Percentiles rank a stretch among this genome's conserved stretches.
Conservation (phyloP, 2,113 vertebrate species). For the Pseudolaguvia tuberculata region DNA sequence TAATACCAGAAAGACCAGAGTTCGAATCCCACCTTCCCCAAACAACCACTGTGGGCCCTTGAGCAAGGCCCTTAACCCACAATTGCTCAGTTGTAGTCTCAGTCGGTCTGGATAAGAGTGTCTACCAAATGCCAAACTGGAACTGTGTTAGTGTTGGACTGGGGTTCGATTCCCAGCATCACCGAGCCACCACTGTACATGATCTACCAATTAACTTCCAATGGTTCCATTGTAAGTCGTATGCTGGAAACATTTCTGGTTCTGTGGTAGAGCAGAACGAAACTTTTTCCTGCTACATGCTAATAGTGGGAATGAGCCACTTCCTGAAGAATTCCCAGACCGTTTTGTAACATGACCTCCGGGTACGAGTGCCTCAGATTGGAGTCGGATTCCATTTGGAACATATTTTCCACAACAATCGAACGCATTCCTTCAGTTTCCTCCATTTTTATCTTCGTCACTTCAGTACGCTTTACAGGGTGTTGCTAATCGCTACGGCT, state of each 20-base stretch:
- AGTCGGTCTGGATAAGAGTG: no score
- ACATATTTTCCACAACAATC: conserved; percentile 4
- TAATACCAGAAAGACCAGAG: no score
- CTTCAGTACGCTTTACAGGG: conserved; percentile 10
- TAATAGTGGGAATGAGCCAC: not conserved
- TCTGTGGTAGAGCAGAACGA: not conserved
- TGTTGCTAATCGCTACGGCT: not conserved
- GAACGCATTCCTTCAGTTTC: conserved; percentile 19
- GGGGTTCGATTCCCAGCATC: no score
- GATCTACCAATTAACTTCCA: no score
- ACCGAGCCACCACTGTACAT: no score
- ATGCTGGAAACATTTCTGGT: not conserved
- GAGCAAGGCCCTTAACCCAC: no score
- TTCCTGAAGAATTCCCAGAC: conserved; percentile 17
- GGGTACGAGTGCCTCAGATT: not conserved
- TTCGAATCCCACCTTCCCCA: no score
- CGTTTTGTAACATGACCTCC: conserved; percentile 1
- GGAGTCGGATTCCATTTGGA: not conserved
- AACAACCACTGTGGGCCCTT: no score
- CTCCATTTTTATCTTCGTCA: conserved; percentile 23
- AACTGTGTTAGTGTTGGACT: no score
- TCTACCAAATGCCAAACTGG: no score
- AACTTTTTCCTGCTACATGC: not conserved
- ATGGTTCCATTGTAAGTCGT: no score
- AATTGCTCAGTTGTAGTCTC: no score